Evolutionary conservation across 2,888 invertebrate species (phyloP).

Genomic region (Mythimna ferrago): DNA sequence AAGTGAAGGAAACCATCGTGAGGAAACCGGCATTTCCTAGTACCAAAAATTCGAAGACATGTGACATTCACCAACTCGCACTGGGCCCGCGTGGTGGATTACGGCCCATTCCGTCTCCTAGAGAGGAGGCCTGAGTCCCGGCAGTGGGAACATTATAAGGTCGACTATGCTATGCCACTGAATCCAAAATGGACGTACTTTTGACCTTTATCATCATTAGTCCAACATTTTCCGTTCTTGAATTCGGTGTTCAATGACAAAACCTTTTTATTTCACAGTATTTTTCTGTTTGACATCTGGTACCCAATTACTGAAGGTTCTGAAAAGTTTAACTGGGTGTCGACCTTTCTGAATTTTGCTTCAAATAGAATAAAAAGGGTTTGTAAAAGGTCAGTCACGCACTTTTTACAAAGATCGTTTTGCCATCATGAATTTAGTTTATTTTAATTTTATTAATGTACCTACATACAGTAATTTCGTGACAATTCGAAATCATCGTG

Average conservation of each 20-base stretch:
- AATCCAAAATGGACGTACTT: background rate
- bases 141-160: no score
- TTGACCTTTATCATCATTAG: background rate
- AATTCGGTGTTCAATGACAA: background rate
- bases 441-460: background rate
- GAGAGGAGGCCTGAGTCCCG: no score
- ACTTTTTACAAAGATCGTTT: background rate
- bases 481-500: background rate
- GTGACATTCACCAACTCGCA: no score
- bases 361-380: background rate
- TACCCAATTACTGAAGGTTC: constrained; percentile 22
- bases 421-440: background rate
- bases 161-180: no score
- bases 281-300: background rate
- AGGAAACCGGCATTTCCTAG: no score
- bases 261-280: background rate
- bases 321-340: background rate
- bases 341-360: background rate
- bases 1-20: no score
- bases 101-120: no score
- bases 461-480: background rate
- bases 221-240: background rate
- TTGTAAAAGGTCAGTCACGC: background rate
- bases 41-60: no score
- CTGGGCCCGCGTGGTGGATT: no score